Percentiles rank a stretch among this genome's conserved stretches.
Evolutionary conservation across 2,797 vertebrate species (phyloP).

Genomic region (Pachyuromys duprasi): DNA sequence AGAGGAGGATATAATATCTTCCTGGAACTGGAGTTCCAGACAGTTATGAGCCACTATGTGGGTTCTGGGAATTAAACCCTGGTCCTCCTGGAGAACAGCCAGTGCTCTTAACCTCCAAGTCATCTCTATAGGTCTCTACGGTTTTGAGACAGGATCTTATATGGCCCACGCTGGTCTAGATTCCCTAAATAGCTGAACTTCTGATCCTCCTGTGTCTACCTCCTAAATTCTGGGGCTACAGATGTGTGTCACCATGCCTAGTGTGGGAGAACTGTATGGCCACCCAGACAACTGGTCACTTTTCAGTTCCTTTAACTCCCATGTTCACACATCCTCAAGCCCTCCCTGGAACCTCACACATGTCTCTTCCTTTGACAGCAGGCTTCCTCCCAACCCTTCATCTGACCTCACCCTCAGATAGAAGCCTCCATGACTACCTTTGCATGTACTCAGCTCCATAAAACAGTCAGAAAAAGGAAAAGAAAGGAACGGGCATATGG

Average conservation of each 20-base stretch:
- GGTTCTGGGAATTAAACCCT: background rate
- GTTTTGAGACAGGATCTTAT: background rate
- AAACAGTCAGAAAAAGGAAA: background rate
- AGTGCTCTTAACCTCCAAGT: background rate
- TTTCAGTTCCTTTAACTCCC: slow-evolving; percentile 17
- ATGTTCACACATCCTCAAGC: background rate
- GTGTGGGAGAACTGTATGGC: background rate
- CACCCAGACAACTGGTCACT: background rate
- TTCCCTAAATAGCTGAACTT: background rate
- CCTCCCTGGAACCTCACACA: rapidly evolving
- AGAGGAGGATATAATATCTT: background rate
- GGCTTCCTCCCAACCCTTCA: background rate
- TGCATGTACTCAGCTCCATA: background rate
- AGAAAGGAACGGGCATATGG: background rate
- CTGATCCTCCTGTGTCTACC: background rate
- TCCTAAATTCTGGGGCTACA: background rate
- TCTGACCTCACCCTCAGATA: background rate
- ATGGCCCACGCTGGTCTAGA: background rate
- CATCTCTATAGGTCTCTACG: background rate
- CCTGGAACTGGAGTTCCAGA: background rate
- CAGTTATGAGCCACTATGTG: background rate
- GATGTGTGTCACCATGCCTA: background rate
- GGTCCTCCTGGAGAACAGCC: background rate
- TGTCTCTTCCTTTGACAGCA: background rate
- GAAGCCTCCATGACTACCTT: background rate